Base-by-base conservation (phyloP, 2,888 invertebrate genomes). In the Drosophila peninsularis region DNA sequence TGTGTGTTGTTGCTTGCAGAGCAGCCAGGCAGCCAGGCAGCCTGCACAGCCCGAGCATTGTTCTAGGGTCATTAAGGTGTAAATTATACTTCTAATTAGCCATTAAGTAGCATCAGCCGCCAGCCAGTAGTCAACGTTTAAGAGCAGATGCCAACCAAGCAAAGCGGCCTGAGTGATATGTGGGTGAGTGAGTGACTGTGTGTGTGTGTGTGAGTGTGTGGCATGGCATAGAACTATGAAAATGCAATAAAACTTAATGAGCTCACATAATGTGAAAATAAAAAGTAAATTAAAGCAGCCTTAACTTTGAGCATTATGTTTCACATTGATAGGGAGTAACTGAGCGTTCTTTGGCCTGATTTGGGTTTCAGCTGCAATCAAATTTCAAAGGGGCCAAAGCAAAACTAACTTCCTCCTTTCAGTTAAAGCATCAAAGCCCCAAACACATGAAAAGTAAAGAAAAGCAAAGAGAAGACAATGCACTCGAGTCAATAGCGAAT, bases 11-110 rank as follows among this genome's bases (percentile, higher is more conserved):
- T 14, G 21, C 44, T 21, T 34, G 34, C 21, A 34, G 37, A 49
- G 62, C 54, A 57, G 58, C 14, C 50, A 55, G 24, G 53, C n/a
- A 6, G 27, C 24, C 44, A 63, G 30, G 55, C 58, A 57, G 5
- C 4, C n/a, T n/a, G 9, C 13, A 10, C 42, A 32, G 34, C 44
- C 13, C 41, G 50, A 70, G 66, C 69, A 71, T 74, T 82, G 71
- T 76, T 87, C 72, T 69, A 79, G 80, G 76, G 81, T 88, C 87
- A 89, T 90, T 89, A 82, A 89, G 83, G 85, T 89, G 88, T 82
- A 90, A 89, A 89, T 89, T 83, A 89, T 89, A 80, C 85, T 88
- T 79, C 88, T 84, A 89, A 89, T 85, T 89, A 85, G 78, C 80
- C 88, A 78, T 87, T 89, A 87, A 83, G 85, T 67, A 76, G 76